Evolutionary conservation across 2,113 vertebrate species (phyloP), one percentile per base, ranked within the genome.

Genomic region (Dasyprocta punctata): DNA sequence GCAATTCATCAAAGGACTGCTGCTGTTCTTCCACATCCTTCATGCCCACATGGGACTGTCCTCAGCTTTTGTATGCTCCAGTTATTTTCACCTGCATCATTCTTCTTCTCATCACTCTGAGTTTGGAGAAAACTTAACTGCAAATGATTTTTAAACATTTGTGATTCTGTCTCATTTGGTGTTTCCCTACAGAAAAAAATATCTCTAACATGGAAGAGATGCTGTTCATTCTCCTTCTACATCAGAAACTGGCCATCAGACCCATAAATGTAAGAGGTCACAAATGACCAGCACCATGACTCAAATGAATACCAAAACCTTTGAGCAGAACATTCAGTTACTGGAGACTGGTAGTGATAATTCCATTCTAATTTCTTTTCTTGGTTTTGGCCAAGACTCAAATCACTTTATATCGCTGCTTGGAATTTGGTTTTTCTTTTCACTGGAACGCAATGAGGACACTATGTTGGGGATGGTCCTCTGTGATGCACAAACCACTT

Each of bases 351-450:
- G 44, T 49, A 83, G 36, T 16, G 30, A 77, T 0, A 58, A 88
- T 86, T 60, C 65, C 58, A 89, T 58, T 81, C 52, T 61, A 58
- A 91, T 73, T 84, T 63, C 38, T 85, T 90, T 87, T 89, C 60
- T 41, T 36, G 7, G 4, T 67, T 69, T 84, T 8, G 30, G 77
- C 82, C 94, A 3, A 38, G 10, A 36, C 16, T 61, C 63, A 89
- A 92, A 73, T 38, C 9, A 89, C 60, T 95, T 56, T 26, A 41
- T 89, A 36, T 38, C 89, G 41, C 69, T 95, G 22, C 49, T 47
- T 36, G 14, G 26, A 61, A 69, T 7, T 44, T n/a, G 9, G 12
- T 44, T 38, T 58, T 20, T 17, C 33, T 65, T 16, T 11, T 41
- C 12, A 13, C 16, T 63, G 69, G 17, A 90, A 96, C 86, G 71